Base-by-base conservation (phyloP, 1,140 invertebrate species). In the Pentalonia nigronervosa region DNA sequence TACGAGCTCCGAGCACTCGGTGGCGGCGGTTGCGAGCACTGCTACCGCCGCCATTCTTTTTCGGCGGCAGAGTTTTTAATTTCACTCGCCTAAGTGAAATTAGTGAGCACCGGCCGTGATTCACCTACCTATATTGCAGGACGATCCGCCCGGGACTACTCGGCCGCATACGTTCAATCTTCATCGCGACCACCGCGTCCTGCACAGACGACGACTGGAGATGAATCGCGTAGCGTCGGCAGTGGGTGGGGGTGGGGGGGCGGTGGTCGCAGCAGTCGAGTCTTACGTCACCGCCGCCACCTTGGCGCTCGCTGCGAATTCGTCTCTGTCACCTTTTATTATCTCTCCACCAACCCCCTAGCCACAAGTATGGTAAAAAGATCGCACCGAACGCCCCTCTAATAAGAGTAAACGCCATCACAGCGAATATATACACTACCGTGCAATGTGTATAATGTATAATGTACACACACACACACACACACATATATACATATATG, bases 31-130 rank as follows among this genome's bases (percentile, higher is more conserved):
- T 20, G 25, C 30, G 34, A 47, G 30, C 34, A 20, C 30, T 67
- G 36, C 14, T 41, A 60, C 60, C 11, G 30, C 67, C 30, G 45
- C 41, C 53, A 21, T 81, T 76, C 67, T 83, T 92, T 48, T 83
- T 45, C 48, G 81, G 34, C 23, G 36, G 25, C 41, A 41, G 90
- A 25, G 45, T 93, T 93, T 93, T 93, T 93, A 93, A 93, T 93
- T 93, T 93, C 81, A 17, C 36, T 84, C 23, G 21, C 81, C 34
- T 86, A 84, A 93, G 81, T 93, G 81, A 93, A 86, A 93, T 93
- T 93, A 93, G 91, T 93, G 91, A 93, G 91, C 81, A 50, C 47
- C 48, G 34, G 48, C 7, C 34, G 81, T 83, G 91, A 92, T 92
- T 92, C 76, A 83, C 90, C 60, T 84, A 23, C 34, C 36, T 41